Evolutionary conservation across 2,113 vertebrate species (phyloP).

Genomic region (Marmota monax): DNA sequence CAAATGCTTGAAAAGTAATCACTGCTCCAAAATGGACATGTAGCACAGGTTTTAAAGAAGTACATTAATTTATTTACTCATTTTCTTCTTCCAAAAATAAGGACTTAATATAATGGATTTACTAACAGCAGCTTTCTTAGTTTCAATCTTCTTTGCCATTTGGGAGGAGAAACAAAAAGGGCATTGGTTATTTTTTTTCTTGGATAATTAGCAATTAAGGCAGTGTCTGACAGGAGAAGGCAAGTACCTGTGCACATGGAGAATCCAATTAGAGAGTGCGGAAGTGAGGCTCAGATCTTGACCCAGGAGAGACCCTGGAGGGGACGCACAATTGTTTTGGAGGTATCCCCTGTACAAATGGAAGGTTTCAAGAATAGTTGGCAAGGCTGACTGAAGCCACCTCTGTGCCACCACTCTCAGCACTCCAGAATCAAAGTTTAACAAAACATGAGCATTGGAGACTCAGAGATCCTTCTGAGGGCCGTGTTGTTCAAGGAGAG

Average conservation of each 20-base stretch:
- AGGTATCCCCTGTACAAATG: not conserved
- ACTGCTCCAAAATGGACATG: not conserved
- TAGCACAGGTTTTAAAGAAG: not conserved
- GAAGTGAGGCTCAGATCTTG: not conserved
- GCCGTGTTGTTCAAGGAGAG: accelerated
- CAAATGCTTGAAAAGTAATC: not conserved
- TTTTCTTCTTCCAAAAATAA: not conserved
- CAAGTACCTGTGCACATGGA: not conserved
- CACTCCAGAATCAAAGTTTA: not conserved
- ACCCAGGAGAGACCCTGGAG: not conserved
- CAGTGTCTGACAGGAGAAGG: not conserved
- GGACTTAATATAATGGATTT: not conserved
- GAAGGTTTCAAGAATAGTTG: not conserved
- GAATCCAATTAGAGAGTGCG: not conserved
- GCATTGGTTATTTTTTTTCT: not conserved
- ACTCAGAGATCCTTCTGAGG: not conserved
- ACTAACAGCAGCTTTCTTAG: not conserved
- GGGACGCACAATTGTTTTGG: not conserved
- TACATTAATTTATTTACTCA: not conserved
- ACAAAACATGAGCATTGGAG: not conserved
- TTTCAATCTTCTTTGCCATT: not conserved
- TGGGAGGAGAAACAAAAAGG: not conserved
- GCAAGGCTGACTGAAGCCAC: not conserved
- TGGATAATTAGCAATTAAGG: conserved; percentile 26
- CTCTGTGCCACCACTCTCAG: not conserved